These are phyloP conservation scores for Lycaon pictus DNA, from an alignment of 2,113 vertebrate genomes.

Conservation along the genomic window DNA sequence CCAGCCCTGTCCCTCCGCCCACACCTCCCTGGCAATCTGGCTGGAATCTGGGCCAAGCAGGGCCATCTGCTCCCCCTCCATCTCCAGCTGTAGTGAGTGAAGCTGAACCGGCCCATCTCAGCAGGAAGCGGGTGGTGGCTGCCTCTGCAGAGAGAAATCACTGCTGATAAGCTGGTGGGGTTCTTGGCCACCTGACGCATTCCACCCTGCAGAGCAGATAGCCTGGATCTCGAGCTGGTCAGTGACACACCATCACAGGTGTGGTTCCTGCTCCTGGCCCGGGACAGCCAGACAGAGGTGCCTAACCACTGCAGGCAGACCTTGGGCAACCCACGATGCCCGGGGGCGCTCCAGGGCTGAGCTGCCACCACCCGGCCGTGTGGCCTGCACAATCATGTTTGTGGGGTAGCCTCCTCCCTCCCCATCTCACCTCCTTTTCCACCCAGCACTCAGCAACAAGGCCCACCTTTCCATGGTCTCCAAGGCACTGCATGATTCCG, in stretches of 20 bases:
- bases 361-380: background rate
- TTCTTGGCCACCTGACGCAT: constrained; percentile 24
- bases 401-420: background rate
- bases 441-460: background rate
- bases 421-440: background rate
- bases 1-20: constrained; percentile 19
- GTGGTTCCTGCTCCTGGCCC: background rate
- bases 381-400: background rate
- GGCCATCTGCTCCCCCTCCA: constrained; percentile 80
- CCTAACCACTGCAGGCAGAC: background rate
- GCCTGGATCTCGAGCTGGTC: background rate
- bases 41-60: constrained; percentile 74
- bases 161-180: constrained; percentile 33
- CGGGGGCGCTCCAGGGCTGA: background rate
- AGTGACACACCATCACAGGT: background rate
- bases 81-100: constrained; percentile 65
- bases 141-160: constrained; percentile 33
- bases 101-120: background rate
- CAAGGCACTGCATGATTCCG: background rate
- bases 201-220: background rate
- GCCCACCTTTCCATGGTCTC: background rate
- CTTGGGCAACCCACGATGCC: background rate
- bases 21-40: constrained; percentile 78
- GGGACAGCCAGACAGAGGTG: background rate
- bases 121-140: constrained; percentile 65